Percentiles rank a stretch among this genome's conserved stretches.
Conservation (phyloP, 2,797 vertebrate species). For the Oophaga sylvatica region DNA sequence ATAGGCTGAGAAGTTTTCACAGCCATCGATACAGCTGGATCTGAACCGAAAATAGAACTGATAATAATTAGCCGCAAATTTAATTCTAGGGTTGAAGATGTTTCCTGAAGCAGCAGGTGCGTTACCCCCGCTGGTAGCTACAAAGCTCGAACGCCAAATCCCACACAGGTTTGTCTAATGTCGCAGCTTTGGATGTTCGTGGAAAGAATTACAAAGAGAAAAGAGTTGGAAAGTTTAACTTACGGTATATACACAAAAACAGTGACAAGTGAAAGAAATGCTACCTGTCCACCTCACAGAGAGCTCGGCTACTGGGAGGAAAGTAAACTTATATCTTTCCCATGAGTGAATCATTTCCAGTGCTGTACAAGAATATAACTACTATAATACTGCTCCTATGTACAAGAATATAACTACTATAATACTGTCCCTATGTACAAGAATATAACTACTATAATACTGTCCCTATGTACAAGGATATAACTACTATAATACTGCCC, state of each 20-base stretch:
- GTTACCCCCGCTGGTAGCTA: background rate
- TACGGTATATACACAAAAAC: background rate
- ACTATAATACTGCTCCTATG: background rate
- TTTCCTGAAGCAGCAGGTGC: conserved; percentile 9
- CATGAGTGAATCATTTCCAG: too few relatives aligned
- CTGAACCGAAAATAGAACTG: background rate
- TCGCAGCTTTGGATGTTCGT: too few relatives aligned
- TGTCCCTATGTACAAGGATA: background rate
- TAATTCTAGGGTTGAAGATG: conserved; percentile 23
- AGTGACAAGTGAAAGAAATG: too few relatives aligned
- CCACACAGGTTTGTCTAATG: background rate
- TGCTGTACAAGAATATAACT: background rate
- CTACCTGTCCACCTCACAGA: too few relatives aligned
- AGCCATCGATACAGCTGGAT: conserved; percentile 24
- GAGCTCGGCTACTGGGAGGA: too few relatives aligned
- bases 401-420: conserved; percentile 21
- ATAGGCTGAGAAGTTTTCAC: background rate
- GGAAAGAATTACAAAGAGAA: background rate
- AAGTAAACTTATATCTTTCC: too few relatives aligned
- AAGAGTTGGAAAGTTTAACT: too few relatives aligned
- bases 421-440: conserved; percentile 2
- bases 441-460: conserved; percentile 5
- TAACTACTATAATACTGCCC: background rate
- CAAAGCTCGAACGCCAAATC: background rate
- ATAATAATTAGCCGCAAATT: background rate